Conservation (phyloP, 2,888 invertebrate genomes). For the Pachycephus smyrnensis region DNA sequence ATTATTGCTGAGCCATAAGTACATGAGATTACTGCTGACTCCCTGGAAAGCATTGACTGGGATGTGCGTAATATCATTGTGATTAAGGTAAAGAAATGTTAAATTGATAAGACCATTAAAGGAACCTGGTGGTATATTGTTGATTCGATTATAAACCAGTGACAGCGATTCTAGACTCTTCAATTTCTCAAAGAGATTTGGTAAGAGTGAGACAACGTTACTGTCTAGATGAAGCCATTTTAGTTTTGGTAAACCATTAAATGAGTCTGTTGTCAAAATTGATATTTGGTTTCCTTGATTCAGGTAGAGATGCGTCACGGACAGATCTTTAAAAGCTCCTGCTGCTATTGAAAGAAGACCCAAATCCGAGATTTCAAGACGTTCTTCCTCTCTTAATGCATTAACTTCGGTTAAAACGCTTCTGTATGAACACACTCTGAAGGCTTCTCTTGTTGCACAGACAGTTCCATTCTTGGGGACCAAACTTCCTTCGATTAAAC, state of each 20-base stretch:
- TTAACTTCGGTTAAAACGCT: constrained; percentile 32
- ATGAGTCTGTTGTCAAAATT: constrained; percentile 24
- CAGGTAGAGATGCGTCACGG: constrained; percentile 23
- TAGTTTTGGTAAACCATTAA: constrained; percentile 32
- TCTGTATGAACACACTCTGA: constrained; percentile 32
- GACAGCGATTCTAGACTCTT: constrained; percentile 60
- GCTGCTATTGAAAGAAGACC: constrained; percentile 33
- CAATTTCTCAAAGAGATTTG: constrained; percentile 61
- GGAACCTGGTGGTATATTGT: constrained; percentile 58
- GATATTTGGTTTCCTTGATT: constrained; percentile 37
- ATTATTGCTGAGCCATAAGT: constrained; percentile 64
- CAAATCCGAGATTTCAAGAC: constrained; percentile 29
- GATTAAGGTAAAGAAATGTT: constrained; percentile 62
- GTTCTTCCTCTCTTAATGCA: constrained; percentile 16
- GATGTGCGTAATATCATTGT: constrained; percentile 59
- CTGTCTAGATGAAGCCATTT: constrained; percentile 31
- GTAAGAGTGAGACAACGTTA: constrained; percentile 44
- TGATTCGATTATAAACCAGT: constrained; percentile 61
- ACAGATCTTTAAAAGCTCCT: constrained; percentile 36
- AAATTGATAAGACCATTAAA: constrained; percentile 61
- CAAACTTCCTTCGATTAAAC: neutral
- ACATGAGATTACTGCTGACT: constrained; percentile 18
- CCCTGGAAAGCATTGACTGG: constrained; percentile 41
- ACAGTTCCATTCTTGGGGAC: constrained; percentile 8
- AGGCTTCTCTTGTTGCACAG: constrained; percentile 21